phyloP scores from a whole-genome alignment of 2,797 vertebrate species.

The Columba guinea region DNA sequence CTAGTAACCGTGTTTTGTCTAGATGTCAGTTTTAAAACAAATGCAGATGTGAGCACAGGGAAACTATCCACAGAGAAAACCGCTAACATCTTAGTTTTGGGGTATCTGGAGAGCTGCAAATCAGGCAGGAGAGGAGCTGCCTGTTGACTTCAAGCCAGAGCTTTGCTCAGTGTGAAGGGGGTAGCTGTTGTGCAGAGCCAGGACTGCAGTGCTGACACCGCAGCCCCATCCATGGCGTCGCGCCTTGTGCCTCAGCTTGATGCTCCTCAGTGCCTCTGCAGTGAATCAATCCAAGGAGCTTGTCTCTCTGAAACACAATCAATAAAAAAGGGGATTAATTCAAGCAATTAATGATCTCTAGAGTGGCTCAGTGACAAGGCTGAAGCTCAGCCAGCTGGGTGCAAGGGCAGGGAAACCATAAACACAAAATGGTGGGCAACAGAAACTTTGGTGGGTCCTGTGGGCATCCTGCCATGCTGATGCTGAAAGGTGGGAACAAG shows the following conservation, averaged over 20 bases:
- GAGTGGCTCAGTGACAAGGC: not conserved
- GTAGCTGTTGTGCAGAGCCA: accelerated
- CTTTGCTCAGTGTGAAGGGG: accelerated
- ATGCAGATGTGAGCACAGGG: accelerated
- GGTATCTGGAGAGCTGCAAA: not conserved
- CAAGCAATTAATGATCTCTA: accelerated
- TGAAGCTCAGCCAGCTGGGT: not conserved
- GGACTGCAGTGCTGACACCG: accelerated
- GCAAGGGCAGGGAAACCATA: not conserved
- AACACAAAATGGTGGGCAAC: too few species aligned
- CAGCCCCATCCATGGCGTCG: accelerated
- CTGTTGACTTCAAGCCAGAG: too few species aligned
- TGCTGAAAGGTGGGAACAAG: too few species aligned
- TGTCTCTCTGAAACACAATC: accelerated
- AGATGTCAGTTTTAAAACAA: not conserved
- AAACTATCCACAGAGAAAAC: not conserved
- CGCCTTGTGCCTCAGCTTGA: not conserved
- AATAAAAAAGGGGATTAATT: accelerated
- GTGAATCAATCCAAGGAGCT: not conserved
- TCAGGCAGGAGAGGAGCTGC: accelerated
- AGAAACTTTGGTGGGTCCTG: too few species aligned
- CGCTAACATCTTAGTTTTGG: not conserved
- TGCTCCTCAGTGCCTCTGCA: accelerated
- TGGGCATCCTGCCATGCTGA: too few species aligned
- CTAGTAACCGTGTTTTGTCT: not conserved